These are phyloP conservation scores for Eueremaeus valkanovi DNA, from an alignment of 2,888 invertebrate genomes.

Conservation along the genomic window DNA sequence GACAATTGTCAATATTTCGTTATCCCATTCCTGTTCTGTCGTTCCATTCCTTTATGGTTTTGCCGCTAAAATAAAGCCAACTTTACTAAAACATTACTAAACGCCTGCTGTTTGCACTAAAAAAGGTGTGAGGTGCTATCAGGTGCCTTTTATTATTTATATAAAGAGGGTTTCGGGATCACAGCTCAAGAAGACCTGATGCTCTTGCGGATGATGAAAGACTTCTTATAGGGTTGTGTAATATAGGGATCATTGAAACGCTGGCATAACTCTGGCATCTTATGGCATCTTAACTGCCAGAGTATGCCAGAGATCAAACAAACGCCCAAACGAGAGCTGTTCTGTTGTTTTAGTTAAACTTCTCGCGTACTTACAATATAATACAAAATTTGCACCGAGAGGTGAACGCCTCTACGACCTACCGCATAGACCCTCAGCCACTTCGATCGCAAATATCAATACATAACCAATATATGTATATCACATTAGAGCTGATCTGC, in stretches of 20 bases:
- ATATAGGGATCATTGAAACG: conserved; percentile 35
- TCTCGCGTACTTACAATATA: conserved; percentile 24
- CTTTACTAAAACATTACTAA: conserved; percentile 1
- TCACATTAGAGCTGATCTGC: conserved; percentile 7
- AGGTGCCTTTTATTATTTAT: conserved; percentile 26
- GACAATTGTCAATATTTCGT: conserved; percentile 38
- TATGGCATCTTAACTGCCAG: conserved; percentile 9
- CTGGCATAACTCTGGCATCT: background rate
- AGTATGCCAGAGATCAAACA: conserved; percentile 29
- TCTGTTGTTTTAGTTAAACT: conserved; percentile 18
- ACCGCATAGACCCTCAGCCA: background rate
- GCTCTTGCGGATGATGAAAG: conserved; percentile 29
- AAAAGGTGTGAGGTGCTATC: conserved; percentile 37
- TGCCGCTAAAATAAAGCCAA: conserved; percentile 35
- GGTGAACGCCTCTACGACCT: conserved; percentile 31
- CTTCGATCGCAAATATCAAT: background rate
- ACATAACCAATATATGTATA: conserved; percentile 18
- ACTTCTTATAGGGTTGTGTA: conserved; percentile 35
- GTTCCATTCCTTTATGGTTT: conserved; percentile 16
- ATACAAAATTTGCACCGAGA: conserved; percentile 31
- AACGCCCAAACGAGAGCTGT: conserved; percentile 35
- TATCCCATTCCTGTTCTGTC: conserved; percentile 29
- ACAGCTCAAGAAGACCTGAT: conserved; percentile 30
- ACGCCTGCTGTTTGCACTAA: conserved; percentile 33
- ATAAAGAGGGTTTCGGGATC: conserved; percentile 38